phyloP scores from a whole-genome alignment of 2,888 invertebrate genomes.

The Noctua comes region DNA sequence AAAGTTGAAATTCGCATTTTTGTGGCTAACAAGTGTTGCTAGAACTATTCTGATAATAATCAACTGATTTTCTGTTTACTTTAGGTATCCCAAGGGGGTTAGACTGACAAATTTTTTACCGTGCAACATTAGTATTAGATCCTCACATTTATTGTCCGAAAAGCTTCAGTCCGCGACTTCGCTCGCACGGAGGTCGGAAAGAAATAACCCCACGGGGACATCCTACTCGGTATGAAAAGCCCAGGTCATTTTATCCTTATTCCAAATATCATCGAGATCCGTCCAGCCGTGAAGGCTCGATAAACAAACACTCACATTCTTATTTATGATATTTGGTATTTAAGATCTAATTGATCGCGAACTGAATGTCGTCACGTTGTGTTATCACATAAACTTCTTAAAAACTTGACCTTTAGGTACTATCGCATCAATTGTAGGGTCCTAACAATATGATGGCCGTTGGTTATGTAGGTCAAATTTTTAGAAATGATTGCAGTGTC shows the following conservation, averaged over 20 bases:
- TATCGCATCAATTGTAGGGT: neutral
- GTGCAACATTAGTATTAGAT: neutral
- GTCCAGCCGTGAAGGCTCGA: neutral
- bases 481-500: conserved; percentile 20
- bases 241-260: neutral
- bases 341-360: neutral
- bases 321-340: neutral
- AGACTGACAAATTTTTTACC: neutral
- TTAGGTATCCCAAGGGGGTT: neutral
- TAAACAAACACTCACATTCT: neutral
- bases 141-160: too few species aligned
- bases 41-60: neutral
- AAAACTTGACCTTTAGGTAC: neutral
- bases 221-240: neutral
- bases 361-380: neutral
- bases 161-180: neutral
- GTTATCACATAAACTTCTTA: neutral
- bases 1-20: neutral
- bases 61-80: neutral
- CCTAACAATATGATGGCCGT: conserved; percentile 5
- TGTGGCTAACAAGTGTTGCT: neutral
- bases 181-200: neutral
- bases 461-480: conserved; percentile 25
- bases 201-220: neutral
- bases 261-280: neutral